phyloP scores from a whole-genome alignment of 2,113 vertebrate species.

The Podarcis raffonei region DNA sequence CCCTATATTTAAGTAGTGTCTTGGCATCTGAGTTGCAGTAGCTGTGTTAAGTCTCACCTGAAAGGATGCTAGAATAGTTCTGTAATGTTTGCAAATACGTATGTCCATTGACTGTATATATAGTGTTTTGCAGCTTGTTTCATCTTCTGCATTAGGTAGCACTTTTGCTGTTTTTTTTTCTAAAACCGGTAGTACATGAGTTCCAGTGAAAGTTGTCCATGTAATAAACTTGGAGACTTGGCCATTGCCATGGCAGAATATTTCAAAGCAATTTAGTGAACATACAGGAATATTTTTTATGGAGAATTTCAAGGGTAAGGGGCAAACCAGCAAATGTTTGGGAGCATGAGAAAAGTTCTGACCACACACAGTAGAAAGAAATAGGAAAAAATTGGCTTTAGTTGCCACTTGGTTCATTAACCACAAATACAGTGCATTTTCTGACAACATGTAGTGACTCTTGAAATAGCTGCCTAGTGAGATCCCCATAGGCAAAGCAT shows the following conservation, averaged over 20 bases:
- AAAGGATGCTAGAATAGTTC: conserved; percentile 13
- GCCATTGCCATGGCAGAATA: background rate
- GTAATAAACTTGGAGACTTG: background rate
- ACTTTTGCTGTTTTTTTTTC: background rate
- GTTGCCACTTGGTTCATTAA: background rate
- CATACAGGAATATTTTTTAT: background rate
- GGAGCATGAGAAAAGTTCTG: background rate
- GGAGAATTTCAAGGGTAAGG: background rate
- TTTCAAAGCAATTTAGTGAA: background rate
- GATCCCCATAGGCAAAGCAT: background rate
- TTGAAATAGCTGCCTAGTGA: background rate
- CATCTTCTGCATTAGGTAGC: conserved; percentile 25
- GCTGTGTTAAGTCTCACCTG: conserved; percentile 41
- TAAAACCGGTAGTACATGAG: background rate
- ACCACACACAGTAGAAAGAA: background rate
- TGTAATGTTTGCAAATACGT: conserved; percentile 4
- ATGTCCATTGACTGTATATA: conserved; percentile 17
- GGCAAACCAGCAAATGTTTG: background rate
- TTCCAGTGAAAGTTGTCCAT: background rate
- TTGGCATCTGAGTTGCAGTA: conserved; percentile 38
- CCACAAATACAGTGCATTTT: background rate
- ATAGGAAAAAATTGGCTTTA: background rate
- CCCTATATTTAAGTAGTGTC: conserved; percentile 33
- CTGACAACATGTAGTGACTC: background rate
- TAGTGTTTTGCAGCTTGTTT: background rate